Evolutionary conservation across 2,113 vertebrate genomes (phyloP).

Genomic region (Heloderma charlesbogerti): DNA sequence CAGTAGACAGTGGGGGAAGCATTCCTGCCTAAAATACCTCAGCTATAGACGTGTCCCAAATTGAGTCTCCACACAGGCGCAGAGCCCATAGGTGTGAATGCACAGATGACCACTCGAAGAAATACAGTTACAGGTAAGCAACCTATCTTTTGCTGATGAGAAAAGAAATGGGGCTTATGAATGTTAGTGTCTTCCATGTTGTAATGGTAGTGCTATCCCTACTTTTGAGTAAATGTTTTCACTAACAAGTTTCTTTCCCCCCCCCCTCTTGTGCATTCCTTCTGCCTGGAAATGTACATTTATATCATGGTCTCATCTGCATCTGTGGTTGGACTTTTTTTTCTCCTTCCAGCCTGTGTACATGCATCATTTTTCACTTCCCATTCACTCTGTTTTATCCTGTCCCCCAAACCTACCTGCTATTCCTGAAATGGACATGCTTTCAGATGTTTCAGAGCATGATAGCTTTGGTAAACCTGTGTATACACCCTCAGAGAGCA

Average conservation of each 20-base stretch:
- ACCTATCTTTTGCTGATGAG: too few relatives aligned
- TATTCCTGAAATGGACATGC: conserved; percentile 87
- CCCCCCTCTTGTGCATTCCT: conserved; percentile 63
- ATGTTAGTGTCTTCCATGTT: conserved; percentile 50
- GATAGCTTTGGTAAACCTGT: conserved; percentile 77
- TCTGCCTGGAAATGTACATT: conserved; percentile 64
- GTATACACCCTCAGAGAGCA: conserved; percentile 61
- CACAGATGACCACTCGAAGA: too few relatives aligned
- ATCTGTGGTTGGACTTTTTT: conserved; percentile 56
- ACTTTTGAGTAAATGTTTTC: conserved; percentile 65
- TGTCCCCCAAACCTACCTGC: conserved; percentile 80
- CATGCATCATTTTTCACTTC: conserved; percentile 81
- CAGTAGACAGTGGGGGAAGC: too few relatives aligned
- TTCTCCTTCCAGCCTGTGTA: conserved; percentile 77
- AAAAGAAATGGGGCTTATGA: conserved; percentile 51
- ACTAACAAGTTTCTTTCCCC: conserved; percentile 80
- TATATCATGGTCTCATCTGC: conserved; percentile 60
- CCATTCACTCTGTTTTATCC: conserved; percentile 79
- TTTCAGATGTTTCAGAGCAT: conserved; percentile 94
- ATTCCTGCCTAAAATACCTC: too few relatives aligned
- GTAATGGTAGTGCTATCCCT: conserved; percentile 36
- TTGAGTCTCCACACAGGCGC: too few relatives aligned
- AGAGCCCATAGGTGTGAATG: too few relatives aligned
- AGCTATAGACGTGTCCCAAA: too few relatives aligned
- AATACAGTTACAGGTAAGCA: too few relatives aligned